A percentile compares a stretch with the other conserved stretches of the same genome.
phyloP scores from a whole-genome alignment of 2,797 vertebrate species.

The Cossypha caffra region DNA sequence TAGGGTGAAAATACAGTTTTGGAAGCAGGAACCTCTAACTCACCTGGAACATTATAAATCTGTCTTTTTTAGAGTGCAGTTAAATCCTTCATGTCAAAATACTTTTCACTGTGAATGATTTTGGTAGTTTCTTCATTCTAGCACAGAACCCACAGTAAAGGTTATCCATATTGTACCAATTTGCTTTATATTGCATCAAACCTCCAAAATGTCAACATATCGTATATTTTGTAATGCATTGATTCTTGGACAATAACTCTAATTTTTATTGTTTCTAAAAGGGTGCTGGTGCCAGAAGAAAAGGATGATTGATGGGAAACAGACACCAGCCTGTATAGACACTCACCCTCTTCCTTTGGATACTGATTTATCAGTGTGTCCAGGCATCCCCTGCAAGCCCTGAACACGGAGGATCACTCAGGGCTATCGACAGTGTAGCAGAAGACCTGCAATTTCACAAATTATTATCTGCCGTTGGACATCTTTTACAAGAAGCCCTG shows the following conservation, averaged over 20 bases:
- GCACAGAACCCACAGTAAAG: slow-evolving; percentile 48
- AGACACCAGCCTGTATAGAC: slow-evolving; percentile 80
- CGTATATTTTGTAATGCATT: slow-evolving; percentile 63
- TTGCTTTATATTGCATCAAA: slow-evolving; percentile 67
- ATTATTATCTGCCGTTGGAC: slow-evolving; percentile 43
- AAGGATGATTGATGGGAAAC: slow-evolving; percentile 87
- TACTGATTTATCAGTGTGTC: slow-evolving; percentile 74
- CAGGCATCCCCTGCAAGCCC: slow-evolving; percentile 50
- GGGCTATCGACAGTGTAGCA: slow-evolving; percentile 61
- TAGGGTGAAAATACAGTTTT: slow-evolving; percentile 48
- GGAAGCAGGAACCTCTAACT: slow-evolving; percentile 38
- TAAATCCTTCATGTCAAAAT: slow-evolving; percentile 64
- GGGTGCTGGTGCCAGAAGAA: slow-evolving; percentile 79
- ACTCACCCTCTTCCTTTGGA: slow-evolving; percentile 77
- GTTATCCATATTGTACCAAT: slow-evolving; percentile 70
- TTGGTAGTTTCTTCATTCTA: slow-evolving; percentile 45
- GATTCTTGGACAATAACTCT: slow-evolving; percentile 78
- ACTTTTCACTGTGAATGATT: slow-evolving; percentile 50
- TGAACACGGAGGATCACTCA: slow-evolving; percentile 62
- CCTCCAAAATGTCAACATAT: slow-evolving; percentile 71
- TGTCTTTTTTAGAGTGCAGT: slow-evolving; percentile 58
- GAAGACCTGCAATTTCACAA: slow-evolving; percentile 67
- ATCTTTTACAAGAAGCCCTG: slow-evolving; percentile 58
- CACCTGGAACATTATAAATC: slow-evolving; percentile 23
- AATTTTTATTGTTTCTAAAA: slow-evolving; percentile 83